Percentiles rank a stretch among this genome's conserved stretches.
These are phyloP conservation scores for Lytechinus variegatus DNA, from an alignment of 35 echinoderm and acorn worm genomes.

Conservation along the genomic window DNA sequence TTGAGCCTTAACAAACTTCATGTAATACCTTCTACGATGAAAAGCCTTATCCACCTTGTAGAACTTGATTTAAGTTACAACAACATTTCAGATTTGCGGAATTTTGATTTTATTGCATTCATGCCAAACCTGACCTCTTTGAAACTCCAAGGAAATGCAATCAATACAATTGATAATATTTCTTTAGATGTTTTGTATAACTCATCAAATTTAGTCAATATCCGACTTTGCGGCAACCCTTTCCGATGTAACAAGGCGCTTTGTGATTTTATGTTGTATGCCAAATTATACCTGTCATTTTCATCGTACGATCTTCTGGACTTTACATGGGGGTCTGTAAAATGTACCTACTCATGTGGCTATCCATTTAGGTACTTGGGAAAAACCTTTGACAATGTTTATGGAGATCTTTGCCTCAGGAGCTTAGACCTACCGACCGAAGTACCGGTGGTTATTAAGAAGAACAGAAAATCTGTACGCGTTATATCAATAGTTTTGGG, in stretches of 20 bases:
- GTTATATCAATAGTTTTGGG: neutral
- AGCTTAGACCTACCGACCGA: neutral
- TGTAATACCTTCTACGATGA: neutral
- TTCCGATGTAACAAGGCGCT: neutral
- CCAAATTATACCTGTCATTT: neutral
- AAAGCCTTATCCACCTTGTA: neutral
- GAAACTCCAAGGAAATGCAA: constrained; percentile 4
- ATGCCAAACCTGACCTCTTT: neutral
- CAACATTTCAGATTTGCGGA: neutral
- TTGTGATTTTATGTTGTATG: neutral
- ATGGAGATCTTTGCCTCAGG: neutral
- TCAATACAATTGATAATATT: neutral
- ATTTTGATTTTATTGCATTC: neutral
- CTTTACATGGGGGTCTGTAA: neutral
- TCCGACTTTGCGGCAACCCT: neutral
- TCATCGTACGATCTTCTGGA: neutral
- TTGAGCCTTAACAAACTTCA: constrained; percentile 16
- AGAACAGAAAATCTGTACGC: neutral
- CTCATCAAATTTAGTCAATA: neutral
- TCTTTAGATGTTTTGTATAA: neutral
- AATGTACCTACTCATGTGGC: neutral
- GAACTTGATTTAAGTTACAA: constrained; percentile 12
- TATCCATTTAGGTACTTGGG: neutral
- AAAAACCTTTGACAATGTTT: neutral
- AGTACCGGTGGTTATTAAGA: neutral